phyloP scores from a whole-genome alignment of 2,797 vertebrate species.

The Limnodromus scolopaceus region DNA sequence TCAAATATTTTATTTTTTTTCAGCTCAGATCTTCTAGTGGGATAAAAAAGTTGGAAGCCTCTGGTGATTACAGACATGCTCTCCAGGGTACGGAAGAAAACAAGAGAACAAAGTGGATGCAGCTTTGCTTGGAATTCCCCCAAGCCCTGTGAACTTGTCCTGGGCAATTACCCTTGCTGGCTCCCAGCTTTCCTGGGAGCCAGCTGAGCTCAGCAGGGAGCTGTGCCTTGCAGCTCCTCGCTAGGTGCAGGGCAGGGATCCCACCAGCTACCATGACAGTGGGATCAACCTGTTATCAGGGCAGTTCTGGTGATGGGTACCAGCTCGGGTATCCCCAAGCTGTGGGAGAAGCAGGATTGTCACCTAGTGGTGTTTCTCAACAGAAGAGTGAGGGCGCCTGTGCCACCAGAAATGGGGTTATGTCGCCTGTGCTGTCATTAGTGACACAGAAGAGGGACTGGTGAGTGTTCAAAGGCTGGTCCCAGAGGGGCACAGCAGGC shows the following conservation, averaged over 20 bases:
- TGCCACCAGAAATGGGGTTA: neutral
- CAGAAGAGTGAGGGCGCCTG: accelerated
- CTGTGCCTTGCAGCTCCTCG: accelerated
- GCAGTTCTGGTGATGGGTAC: neutral
- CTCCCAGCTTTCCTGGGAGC: neutral
- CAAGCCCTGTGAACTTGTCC: neutral
- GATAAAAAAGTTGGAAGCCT: neutral
- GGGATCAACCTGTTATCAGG: neutral
- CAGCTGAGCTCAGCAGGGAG: neutral
- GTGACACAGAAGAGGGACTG: neutral
- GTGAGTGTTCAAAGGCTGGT: neutral
- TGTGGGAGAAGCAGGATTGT: neutral
- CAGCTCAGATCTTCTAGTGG: neutral
- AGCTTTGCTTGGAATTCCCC: constrained; percentile 27
- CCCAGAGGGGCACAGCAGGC: neutral
- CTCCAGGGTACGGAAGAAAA: neutral
- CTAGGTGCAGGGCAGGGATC: neutral
- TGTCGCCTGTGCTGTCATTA: accelerated
- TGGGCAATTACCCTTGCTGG: neutral
- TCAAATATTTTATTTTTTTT: neutral
- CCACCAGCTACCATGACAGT: accelerated
- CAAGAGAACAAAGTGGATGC: neutral
- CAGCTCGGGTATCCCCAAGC: neutral
- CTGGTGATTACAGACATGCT: neutral
- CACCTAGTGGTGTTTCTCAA: neutral